Base-by-base conservation (phyloP, 2,888 invertebrate species). In the Onthophagus sagittarius region DNA sequence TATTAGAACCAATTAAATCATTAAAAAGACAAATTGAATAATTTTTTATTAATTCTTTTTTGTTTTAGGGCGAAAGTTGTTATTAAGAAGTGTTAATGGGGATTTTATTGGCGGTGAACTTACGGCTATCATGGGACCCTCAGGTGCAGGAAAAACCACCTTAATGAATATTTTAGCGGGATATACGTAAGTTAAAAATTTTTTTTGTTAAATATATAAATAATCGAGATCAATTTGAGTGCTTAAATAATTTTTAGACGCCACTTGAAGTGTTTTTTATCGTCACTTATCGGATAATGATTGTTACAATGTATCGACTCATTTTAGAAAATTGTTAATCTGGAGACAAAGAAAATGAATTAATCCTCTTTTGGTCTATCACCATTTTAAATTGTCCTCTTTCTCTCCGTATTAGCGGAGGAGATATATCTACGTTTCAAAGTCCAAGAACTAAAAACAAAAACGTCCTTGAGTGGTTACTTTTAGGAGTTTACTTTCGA, bases 91-190 rank as follows among this genome's bases (percentile, higher is more conserved):
- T 9, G 78, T 88, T 0, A 89, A 88, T 77, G 94, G 94, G 0
- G 87, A 90, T 75, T 93, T 94, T 85, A 88, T 88, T 77, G 89
- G 92, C 0, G 93, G 94, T 0, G 93, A 94, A 83, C 85, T 94
- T 77, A 92, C 91, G 5, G 96, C 95, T 71, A 93, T 97, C 79
- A 93, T 97, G 89, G 97, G 97, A 31, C 96, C 95, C 69, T 94
- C 95, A 0, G 97, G 97, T 11, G 94, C 94, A 7, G 94, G 96
- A 73, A 97, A 97, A 86, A 94, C 94, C 76, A 92, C 94, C 1
- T 89, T 97, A 75, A 92, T 97, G 89, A 94, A 96, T 84, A 93
- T 97, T 80, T 87, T 97, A 77, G 92, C 96, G 53, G 96, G 96
- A 79, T 96, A 95, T 86, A 94, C 91, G 96, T 96, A 88, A 90